Conservation (phyloP, 2,888 invertebrate genomes). For the Ametastegia equiseti region DNA sequence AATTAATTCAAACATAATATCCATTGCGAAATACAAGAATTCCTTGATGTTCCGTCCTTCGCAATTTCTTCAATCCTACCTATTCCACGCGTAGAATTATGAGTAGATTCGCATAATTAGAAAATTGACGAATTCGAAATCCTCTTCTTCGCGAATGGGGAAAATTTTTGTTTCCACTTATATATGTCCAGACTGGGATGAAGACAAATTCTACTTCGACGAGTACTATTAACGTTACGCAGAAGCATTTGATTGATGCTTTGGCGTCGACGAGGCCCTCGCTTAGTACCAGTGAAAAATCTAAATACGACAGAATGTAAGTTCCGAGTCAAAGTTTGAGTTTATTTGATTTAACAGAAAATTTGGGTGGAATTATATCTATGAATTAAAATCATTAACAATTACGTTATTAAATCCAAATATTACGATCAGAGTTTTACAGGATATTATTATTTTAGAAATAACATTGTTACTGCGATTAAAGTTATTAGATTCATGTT, state of each 20-base stretch:
- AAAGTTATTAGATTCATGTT: no score
- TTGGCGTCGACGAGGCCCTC: conserved; percentile 87
- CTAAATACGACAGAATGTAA: conserved; percentile 88
- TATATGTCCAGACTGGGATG: neutral
- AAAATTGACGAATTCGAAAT: no score
- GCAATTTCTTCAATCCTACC: no score
- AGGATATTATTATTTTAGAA: no score
- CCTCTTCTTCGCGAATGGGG: neutral
- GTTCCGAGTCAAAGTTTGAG: neutral
- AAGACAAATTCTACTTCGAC: neutral
- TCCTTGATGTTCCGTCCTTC: neutral
- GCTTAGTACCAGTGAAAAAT: conserved; percentile 82
- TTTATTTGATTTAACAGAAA: conserved; percentile 23
- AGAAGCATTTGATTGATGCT: conserved; percentile 83
- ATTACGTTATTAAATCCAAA: no score
- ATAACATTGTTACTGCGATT: no score
- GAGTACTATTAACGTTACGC: conserved; percentile 73
- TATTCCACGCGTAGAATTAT: no score
- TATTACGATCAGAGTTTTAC: no score
- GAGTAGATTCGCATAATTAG: no score
- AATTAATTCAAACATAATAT: neutral
- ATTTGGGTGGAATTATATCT: no score
- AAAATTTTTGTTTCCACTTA: neutral
- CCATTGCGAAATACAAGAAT: neutral
- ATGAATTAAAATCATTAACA: no score